Base-by-base conservation (phyloP, 1,140 invertebrate species). In the Brachionus koreanus region DNA sequence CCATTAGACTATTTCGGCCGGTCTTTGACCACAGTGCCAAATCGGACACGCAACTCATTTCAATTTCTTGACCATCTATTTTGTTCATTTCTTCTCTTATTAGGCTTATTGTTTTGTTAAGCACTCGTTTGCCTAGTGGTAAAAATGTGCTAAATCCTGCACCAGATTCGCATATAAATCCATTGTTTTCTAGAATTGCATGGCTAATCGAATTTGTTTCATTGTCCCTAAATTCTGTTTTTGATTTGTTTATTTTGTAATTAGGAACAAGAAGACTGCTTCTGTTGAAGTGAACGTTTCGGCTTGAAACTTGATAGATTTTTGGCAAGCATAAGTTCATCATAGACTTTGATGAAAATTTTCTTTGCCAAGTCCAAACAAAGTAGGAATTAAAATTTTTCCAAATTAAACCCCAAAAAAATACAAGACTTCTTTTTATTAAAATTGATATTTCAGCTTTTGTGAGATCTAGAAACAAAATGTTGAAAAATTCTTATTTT, bases 1-100 rank as follows among this genome's bases (percentile, higher is more conserved):
- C 86, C 57, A 82, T 82, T 49, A 82, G 33, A 1, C 43, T 23
- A 35, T 65, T 37, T 42, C 79, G 79, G 13, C 79, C 79, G 23
- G 57, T 67, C 12, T n/a, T 5, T 9, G 13, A 39, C 79, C 79
- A 82, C 2, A 67, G 3, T 33, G 29, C 65, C 2, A 35, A 23
- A 42, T 65, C 42, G 7, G 43, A 65, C 33, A 82, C 0, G 5
- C 57, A 39, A 0, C 57, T 5, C 43, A 82, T 43, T 49, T 65
- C 57, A 10, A 82, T 65, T 29, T 82, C 79, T 69, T 82, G 79
- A 13, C 79, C 79, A 16, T 35, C 57, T 25, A 82, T 67, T 65
- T 67, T 39, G 23, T 82, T 69, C 79, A 82, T 82, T 37, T 82
- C 79, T 10, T 25, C 3, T 10, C 57, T 39, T 5, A 82, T 82